These are phyloP conservation scores for Nysson spinosus DNA, from an alignment of 2,888 invertebrate species.

Conservation along the genomic window DNA sequence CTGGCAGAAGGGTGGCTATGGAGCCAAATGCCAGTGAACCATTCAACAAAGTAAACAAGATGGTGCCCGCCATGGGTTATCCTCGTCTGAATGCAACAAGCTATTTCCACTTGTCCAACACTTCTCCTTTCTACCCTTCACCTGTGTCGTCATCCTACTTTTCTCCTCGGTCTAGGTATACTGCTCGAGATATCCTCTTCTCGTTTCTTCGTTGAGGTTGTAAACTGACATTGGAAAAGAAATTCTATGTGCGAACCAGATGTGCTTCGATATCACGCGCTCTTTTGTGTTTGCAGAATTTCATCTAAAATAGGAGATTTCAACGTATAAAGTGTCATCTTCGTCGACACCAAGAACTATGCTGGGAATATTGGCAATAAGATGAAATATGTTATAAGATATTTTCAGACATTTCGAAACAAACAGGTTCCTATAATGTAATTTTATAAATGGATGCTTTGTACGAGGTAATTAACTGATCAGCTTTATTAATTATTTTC, in stretches of 20 bases:
- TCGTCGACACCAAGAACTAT: not conserved
- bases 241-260: constrained; percentile 20
- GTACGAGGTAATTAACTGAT: too few relatives aligned
- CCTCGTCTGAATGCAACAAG: constrained; percentile 70
- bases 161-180: constrained; percentile 12
- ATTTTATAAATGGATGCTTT: too few relatives aligned
- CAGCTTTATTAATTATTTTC: too few relatives aligned
- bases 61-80: constrained; percentile 64
- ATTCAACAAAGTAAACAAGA: constrained; percentile 71
- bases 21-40: constrained; percentile 58
- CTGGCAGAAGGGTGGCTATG: constrained; percentile 30
- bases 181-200: constrained; percentile 18
- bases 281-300: constrained; percentile 3
- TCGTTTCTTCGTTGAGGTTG: not conserved
- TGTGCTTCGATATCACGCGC: constrained; percentile 2
- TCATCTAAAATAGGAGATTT: not conserved
- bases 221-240: constrained; percentile 37
- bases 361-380: too few relatives aligned
- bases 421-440: too few relatives aligned
- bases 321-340: constrained; percentile 2
- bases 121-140: constrained; percentile 30
- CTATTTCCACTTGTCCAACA: constrained; percentile 61
- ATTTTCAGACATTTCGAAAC: too few relatives aligned
- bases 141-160: constrained; percentile 20
- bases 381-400: too few relatives aligned